Evolutionary conservation across 2,797 vertebrate genomes (phyloP).

Genomic region (Lacerta agilis): DNA sequence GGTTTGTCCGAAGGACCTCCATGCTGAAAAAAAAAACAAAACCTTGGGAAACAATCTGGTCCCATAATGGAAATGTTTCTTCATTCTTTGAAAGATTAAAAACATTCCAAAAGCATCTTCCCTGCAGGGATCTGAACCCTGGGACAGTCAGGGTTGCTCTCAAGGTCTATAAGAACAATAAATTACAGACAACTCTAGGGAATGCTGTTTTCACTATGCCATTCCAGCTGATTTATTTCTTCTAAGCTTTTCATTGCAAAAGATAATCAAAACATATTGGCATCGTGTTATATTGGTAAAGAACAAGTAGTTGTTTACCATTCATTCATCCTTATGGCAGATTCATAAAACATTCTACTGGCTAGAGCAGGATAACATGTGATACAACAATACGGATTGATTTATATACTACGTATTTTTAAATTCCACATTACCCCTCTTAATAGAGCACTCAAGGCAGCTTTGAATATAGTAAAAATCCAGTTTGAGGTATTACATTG

Average conservation of each 20-base stretch:
- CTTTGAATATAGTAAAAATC: not conserved
- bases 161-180: constrained; percentile 11
- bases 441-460: not conserved
- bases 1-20: constrained; percentile 11
- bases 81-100: constrained; percentile 13
- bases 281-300: not conserved
- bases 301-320: not conserved
- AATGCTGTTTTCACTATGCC: constrained; percentile 41
- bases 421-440: not conserved
- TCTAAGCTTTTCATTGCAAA: not conserved
- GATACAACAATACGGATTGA: not conserved
- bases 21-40: constrained; percentile 24
- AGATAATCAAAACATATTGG: not conserved
- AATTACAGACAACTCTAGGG: not conserved
- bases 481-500: not conserved
- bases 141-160: constrained; percentile 12
- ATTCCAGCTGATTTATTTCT: constrained; percentile 32
- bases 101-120: constrained; percentile 25
- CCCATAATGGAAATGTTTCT: constrained; percentile 38
- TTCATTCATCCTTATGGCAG: not conserved
- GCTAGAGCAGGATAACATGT: not conserved
- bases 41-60: constrained; percentile 21
- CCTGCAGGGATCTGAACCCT: not conserved
- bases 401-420: not conserved
- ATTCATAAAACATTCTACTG: not conserved